These are phyloP conservation scores for Apamea monoglypha DNA, from an alignment of 2,888 invertebrate genomes.

Conservation along the genomic window DNA sequence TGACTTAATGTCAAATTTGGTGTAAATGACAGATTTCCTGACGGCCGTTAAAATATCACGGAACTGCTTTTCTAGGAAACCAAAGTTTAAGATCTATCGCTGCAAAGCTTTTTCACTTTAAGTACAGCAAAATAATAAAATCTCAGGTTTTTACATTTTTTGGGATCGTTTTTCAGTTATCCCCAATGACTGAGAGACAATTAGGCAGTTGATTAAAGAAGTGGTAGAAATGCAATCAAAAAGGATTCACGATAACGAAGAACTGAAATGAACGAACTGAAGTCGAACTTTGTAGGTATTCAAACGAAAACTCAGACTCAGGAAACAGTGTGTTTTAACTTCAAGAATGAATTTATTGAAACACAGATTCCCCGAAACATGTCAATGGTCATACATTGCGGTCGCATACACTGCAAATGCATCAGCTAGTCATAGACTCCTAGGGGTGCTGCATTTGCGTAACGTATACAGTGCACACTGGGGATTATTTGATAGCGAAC, in stretches of 20 bases:
- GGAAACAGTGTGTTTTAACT: background rate
- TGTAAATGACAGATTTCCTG: background rate
- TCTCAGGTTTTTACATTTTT: background rate
- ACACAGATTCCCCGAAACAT: constrained; percentile 1
- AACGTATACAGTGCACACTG: constrained; percentile 27
- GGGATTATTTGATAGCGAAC: constrained; percentile 50
- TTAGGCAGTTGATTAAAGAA: too few relatives aligned
- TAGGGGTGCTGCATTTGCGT: constrained; percentile 31
- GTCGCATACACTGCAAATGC: constrained; percentile 1
- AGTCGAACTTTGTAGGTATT: background rate
- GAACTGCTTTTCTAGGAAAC: background rate
- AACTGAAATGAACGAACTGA: background rate
- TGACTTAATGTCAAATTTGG: background rate
- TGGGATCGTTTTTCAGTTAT: background rate
- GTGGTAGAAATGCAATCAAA: background rate
- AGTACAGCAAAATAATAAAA: background rate
- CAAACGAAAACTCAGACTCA: background rate
- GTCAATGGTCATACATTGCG: background rate
- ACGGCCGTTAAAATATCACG: background rate
- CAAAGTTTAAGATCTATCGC: background rate
- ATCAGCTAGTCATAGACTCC: constrained; percentile 17
- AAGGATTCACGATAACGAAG: background rate
- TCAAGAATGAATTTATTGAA: background rate
- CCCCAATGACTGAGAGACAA: background rate
- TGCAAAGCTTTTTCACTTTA: too few relatives aligned